Base-by-base conservation (phyloP, 1,140 invertebrate species). In the Colletes latitarsis region DNA sequence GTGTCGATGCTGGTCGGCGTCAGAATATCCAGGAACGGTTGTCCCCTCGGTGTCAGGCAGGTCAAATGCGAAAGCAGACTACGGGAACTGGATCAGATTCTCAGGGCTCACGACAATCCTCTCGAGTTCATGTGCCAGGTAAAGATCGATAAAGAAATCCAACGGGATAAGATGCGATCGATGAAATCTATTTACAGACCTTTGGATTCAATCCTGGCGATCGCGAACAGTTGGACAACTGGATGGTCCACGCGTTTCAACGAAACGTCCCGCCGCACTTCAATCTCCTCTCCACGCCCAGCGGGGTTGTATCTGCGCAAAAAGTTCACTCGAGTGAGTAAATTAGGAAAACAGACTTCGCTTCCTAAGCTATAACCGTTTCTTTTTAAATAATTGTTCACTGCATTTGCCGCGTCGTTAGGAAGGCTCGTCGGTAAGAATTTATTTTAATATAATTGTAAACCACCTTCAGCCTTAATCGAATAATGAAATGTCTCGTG, bases 81-180 rank as follows among this genome's bases (percentile, higher is more conserved):
- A 41, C 93, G 96, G 43, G 97, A 98, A 91, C 92, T 98, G 76
- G 97, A 97, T 90, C 96, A 97, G 87, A 94, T 98, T 77, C 93
- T 98, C 52, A 92, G 96, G 58, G 95, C 95, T 1, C 95, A 95
- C 57, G 96, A 97, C 83, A 97, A 97, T 92, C 97, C 97, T 0
- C 92, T 98, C 52, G 96, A 97, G 89, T 97, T 97, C 88, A 97
- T 98, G 95, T 97, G 97, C 84, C 97, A 97, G 94, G 96, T 97
- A 94, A 81, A 17, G 19, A n/a, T n/a, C 8, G 15, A 43, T 8
- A 5, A 5, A 4, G 10, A 8, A 39, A 15, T n/a, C 10, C 49
- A 19, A 17, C 8, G 19, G 30, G 10, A 30, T 30, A 30, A 30
- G 30, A 30, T 30, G 30, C 30, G 2, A 30, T 10, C 21, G 21